Evolutionary conservation across 92 coral and sea anemone genomes (phyloP).

Genomic region (Paragorgia papillata): DNA sequence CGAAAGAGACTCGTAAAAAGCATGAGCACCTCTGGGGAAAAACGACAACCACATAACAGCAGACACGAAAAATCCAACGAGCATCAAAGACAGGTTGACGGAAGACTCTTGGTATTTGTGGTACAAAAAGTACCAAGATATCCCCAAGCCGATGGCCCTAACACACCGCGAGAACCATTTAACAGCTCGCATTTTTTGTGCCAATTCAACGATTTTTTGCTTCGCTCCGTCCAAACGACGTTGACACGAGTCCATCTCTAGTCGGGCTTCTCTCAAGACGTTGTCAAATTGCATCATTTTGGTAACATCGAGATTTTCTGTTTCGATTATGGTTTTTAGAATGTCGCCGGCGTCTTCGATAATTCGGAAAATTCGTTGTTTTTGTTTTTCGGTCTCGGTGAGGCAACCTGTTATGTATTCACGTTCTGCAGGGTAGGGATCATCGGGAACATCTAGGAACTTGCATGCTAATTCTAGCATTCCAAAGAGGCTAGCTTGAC

Average conservation of each 20-base stretch:
- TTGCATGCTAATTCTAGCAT: slow-evolving; percentile 23
- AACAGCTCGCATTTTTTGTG: slow-evolving; percentile 12
- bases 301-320: slow-evolving; percentile 1
- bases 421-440: slow-evolving; percentile 28
- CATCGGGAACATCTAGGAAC: slow-evolving; percentile 25
- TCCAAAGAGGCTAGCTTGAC: slow-evolving; percentile 28
- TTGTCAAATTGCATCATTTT: slow-evolving; percentile 34
- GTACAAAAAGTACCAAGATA: slow-evolving; percentile 20
- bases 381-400: background rate
- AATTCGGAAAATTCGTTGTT: slow-evolving; percentile 7
- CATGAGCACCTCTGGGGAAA: slow-evolving; percentile 23
- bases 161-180: slow-evolving; percentile 35
- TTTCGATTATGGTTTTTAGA: slow-evolving; percentile 3
- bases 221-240: slow-evolving; percentile 26
- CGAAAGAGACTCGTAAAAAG: background rate
- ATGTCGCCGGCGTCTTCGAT: slow-evolving; percentile 14
- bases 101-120: slow-evolving; percentile 12
- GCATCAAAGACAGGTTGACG: background rate
- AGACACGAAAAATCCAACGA: background rate
- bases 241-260: slow-evolving; percentile 1
- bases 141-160: slow-evolving; percentile 7
- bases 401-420: slow-evolving; percentile 4
- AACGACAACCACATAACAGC: background rate
- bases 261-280: slow-evolving; percentile 4
- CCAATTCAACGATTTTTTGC: slow-evolving; percentile 3